Evolutionary conservation across 1,140 invertebrate genomes (phyloP).

Genomic region (Drosophila baimaii): DNA sequence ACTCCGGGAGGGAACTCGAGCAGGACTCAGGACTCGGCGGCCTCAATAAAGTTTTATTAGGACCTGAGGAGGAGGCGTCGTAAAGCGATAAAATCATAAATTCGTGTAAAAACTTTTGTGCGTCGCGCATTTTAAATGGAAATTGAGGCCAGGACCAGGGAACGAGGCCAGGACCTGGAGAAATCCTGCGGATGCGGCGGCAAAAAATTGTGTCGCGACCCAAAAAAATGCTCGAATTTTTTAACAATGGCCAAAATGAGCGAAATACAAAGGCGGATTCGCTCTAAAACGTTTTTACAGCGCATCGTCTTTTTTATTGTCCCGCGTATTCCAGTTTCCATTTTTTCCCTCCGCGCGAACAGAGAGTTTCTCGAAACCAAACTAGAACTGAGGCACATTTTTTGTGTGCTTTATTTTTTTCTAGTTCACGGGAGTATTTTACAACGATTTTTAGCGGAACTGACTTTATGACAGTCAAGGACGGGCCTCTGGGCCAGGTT

Average conservation of each 20-base stretch:
- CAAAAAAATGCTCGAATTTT: constrained; percentile 80
- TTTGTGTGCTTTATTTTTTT: constrained; percentile 74
- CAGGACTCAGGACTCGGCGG: constrained; percentile 49
- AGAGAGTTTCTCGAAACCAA: constrained; percentile 72
- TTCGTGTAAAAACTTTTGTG: constrained; percentile 71
- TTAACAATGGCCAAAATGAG: constrained; percentile 77
- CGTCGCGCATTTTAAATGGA: constrained; percentile 71
- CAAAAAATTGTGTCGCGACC: constrained; percentile 74
- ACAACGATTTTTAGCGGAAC: constrained; percentile 63
- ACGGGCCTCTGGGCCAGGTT: constrained; percentile 20
- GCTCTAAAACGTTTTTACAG: constrained; percentile 74
- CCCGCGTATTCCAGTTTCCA: constrained; percentile 70
- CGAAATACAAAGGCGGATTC: constrained; percentile 61
- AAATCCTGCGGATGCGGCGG: constrained; percentile 11
- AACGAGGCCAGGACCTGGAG: constrained; percentile 40
- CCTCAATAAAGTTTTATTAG: constrained; percentile 78
- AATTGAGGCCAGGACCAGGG: constrained; percentile 57
- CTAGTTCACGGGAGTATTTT: constrained; percentile 57
- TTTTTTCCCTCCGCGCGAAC: constrained; percentile 61
- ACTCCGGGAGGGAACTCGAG: constrained; percentile 67
- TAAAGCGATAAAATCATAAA: constrained; percentile 81
- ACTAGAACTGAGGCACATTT: constrained; percentile 80
- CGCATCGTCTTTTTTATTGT: constrained; percentile 65
- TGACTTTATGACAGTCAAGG: constrained; percentile 77
- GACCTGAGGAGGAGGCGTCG: constrained; percentile 43